These are phyloP conservation scores for Apotomis betuletana DNA, from an alignment of 2,888 invertebrate genomes.

Conservation along the genomic window DNA sequence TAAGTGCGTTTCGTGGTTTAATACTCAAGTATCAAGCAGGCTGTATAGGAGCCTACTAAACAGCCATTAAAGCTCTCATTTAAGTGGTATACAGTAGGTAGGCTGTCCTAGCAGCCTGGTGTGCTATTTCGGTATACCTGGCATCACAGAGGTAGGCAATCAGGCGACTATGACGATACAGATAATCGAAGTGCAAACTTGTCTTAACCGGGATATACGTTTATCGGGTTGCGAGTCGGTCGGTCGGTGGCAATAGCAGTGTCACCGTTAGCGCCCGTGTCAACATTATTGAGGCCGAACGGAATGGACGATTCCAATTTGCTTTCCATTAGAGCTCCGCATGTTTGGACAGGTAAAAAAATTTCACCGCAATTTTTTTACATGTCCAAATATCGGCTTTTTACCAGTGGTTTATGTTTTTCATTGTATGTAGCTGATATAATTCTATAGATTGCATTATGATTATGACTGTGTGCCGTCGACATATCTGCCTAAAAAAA, in stretches of 20 bases:
- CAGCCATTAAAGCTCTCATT: too few species aligned
- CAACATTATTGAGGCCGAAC: constrained; percentile 47
- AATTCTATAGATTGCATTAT: too few species aligned
- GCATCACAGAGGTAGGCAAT: too few species aligned
- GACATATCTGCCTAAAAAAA: too few species aligned
- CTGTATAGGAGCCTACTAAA: too few species aligned
- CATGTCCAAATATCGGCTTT: neutral
- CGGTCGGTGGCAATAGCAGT: constrained; percentile 44
- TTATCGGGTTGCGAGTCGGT: constrained; percentile 1
- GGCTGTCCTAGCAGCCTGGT: too few species aligned
- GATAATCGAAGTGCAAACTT: neutral
- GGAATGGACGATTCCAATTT: constrained; percentile 59
- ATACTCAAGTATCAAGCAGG: too few species aligned
- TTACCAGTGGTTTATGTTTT: neutral
- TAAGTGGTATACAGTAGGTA: too few species aligned
- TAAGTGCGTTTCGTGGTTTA: too few species aligned
- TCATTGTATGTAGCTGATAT: neutral
- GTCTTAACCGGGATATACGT: neutral
- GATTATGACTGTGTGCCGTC: too few species aligned
- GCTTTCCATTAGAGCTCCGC: constrained; percentile 58
- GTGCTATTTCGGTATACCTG: too few species aligned
- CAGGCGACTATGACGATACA: neutral
- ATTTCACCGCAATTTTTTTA: neutral
- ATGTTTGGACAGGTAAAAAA: constrained; percentile 60
- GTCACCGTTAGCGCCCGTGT: constrained; percentile 54